Percentiles rank a stretch among this genome's conserved stretches.
These are phyloP conservation scores for Sanderia malayensis DNA, from an alignment of 30 jellyfish, hydroid and myxozoan genomes.

Conservation along the genomic window DNA sequence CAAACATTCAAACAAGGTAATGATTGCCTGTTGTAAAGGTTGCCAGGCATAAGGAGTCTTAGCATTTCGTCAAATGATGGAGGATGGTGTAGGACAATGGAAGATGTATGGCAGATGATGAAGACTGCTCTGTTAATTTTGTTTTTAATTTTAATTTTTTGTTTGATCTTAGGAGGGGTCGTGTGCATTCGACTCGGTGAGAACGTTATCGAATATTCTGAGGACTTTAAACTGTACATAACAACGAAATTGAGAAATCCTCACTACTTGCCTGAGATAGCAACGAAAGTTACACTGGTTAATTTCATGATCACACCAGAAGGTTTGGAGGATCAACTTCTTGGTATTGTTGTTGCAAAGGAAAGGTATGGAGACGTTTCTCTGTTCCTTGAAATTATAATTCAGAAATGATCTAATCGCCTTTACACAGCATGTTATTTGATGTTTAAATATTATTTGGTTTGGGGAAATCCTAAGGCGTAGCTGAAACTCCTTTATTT, in stretches of 20 bases:
- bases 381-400: too few species aligned
- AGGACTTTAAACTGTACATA: constrained; percentile 76
- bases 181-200: constrained; percentile 95
- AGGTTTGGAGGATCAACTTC: constrained; percentile 94
- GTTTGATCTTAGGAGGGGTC: constrained; percentile 98
- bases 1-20: constrained; percentile 95
- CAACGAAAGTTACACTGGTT: constrained; percentile 92
- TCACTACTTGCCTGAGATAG: constrained; percentile 92
- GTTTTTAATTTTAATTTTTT: too few species aligned
- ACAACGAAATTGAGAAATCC: constrained; percentile 93
- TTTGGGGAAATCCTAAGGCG: too few species aligned
- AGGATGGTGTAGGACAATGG: too few species aligned
- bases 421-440: too few species aligned
- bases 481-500: too few species aligned
- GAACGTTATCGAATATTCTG: constrained; percentile 92
- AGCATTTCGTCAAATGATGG: too few species aligned
- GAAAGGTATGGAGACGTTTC: constrained; percentile 60
- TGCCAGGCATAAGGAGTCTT: too few species aligned
- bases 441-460: too few species aligned
- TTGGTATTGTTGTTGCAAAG: constrained; percentile 98
- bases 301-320: constrained; percentile 97
- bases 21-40: background rate
- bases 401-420: too few species aligned
- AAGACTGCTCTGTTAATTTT: too few species aligned
- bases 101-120: too few species aligned